Evolutionary conservation across 2,888 invertebrate species (phyloP), one percentile per base, ranked within the genome.

Genomic region (Pecten maximus): DNA sequence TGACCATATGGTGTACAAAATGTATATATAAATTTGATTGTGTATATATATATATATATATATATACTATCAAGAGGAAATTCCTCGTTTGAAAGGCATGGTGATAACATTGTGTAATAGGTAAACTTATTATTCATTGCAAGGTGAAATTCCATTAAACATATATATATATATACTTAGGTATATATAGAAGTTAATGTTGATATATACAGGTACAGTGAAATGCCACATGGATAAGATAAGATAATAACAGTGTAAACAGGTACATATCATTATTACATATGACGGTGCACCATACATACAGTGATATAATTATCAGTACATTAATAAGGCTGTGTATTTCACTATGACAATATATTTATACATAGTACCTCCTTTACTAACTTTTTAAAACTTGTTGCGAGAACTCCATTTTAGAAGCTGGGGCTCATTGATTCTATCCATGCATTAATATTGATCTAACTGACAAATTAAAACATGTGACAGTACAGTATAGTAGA

Each of bases 401-500:
- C 44, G 4, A 12, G 44, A 12, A 44, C 12, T 8, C 44, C 44
- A 44, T 44, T 44, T 8, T 8, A 44, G 12, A 12, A 44, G 4
- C 44, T 44, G 4, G 44, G 12, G 4, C 8, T 12, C 44, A 44
- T 4, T 4, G 44, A 12, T 44, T 44, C 12, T 44, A 44, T 44
- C 44, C 44, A 44, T 44, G 4, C n/a, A n/a, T n/a, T n/a, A n/a
- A n/a, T n/a, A n/a, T 44, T 8, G 44, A 44, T 54, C 40, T 54
- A n/a, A 40, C n/a, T 60, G 60, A 54, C 88, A 86, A 44, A 48
- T 44, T 54, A 8, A 35, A 89, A 39, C n/a, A 89, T 23, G 60
- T 54, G 6, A 16, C 19, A 88, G 28, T 40, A 19, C 28, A 40
- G 28, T 88, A 19, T n/a, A 8, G 40, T 88, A 88, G n/a, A 88